A percentile compares a stretch with the other conserved stretches of the same genome.
phyloP scores from a whole-genome alignment of 2,888 invertebrate genomes.

The Drosophila quinaria region DNA sequence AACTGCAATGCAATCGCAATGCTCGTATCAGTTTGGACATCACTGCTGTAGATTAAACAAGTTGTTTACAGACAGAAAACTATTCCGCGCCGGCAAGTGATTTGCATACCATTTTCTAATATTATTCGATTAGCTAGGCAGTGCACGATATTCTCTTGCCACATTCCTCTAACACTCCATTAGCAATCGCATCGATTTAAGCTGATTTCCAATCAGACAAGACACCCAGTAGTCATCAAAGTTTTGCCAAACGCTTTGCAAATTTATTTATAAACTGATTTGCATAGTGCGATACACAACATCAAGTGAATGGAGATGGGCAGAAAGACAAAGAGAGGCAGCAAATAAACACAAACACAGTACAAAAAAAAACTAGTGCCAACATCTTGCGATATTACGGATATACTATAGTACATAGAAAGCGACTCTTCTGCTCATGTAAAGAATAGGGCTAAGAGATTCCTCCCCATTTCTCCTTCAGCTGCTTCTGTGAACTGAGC shows the following conservation, averaged over 20 bases:
- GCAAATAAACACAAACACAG: background rate
- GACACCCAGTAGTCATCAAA: conserved; percentile 30
- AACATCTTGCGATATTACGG: conserved; percentile 7
- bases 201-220: conserved; percentile 55
- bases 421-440: background rate
- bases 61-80: no score
- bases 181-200: conserved; percentile 63
- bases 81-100: background rate
- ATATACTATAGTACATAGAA: background rate
- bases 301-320: conserved; percentile 24
- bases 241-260: conserved; percentile 58
- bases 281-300: conserved; percentile 69
- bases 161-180: conserved; percentile 41
- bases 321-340: background rate
- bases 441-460: background rate
- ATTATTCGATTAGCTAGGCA: conserved; percentile 51
- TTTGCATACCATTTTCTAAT: conserved; percentile 24
- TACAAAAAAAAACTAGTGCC: conserved; percentile 1
- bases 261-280: conserved; percentile 79
- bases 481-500: conserved; percentile 59
- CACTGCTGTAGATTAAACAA: no score
- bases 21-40: no score
- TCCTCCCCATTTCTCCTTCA: conserved; percentile 37
- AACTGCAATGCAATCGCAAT: no score
- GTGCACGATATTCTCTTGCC: conserved; percentile 1